These are phyloP conservation scores for Coptotermes formosanus DNA, from an alignment of 1,140 invertebrate genomes.

Conservation along the genomic window DNA sequence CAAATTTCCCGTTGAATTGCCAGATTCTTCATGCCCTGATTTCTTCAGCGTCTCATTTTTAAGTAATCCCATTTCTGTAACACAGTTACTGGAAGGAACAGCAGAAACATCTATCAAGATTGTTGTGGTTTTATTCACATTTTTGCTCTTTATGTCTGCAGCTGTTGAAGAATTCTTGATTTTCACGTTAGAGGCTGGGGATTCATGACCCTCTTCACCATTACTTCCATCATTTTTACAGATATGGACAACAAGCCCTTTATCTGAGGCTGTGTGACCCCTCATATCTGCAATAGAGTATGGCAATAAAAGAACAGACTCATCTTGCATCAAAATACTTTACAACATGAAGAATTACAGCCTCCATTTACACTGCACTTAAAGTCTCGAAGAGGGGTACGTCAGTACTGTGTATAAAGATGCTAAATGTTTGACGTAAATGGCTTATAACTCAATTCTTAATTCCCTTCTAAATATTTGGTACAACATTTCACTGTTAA, in stretches of 20 bases:
- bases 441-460: too few relatives aligned
- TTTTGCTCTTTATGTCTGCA: conserved; percentile 18
- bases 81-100: conserved; percentile 37
- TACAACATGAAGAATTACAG: too few relatives aligned
- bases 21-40: not conserved
- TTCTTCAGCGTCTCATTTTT: not conserved
- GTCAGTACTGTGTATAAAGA: too few relatives aligned
- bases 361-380: too few relatives aligned
- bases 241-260: conserved; percentile 46
- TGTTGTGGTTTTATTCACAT: conserved; percentile 46
- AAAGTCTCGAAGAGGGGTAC: too few relatives aligned
- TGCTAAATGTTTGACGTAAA: too few relatives aligned
- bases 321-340: too few relatives aligned
- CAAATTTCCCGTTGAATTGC: conserved; percentile 15
- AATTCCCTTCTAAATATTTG: too few relatives aligned
- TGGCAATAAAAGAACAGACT: not conserved
- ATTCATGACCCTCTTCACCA: not conserved
- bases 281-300: conserved; percentile 36
- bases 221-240: conserved; percentile 39
- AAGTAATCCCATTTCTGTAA: not conserved
- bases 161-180: not conserved
- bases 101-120: conserved; percentile 50
- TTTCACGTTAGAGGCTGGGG: conserved; percentile 37
- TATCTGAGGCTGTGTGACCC: conserved; percentile 41
- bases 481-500: too few relatives aligned